These are phyloP conservation scores for Sebastes melanostomus DNA, from an alignment of 2,797 vertebrate genomes.

Conservation along the genomic window DNA sequence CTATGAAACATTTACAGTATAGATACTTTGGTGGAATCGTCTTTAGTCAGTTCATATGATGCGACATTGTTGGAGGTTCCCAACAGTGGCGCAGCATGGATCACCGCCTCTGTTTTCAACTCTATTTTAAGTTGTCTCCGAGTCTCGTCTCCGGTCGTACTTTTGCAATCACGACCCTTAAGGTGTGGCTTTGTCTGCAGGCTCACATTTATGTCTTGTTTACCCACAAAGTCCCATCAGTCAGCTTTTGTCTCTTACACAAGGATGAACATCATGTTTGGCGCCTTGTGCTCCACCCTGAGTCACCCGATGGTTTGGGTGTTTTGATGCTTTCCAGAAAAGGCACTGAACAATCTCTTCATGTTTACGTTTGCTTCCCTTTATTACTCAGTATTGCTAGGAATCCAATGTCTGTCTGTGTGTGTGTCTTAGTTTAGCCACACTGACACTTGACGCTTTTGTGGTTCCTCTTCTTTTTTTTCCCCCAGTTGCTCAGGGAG, in stretches of 20 bases:
- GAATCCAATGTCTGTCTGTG: neutral
- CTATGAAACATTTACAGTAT: too few species aligned
- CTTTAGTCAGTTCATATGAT: too few species aligned
- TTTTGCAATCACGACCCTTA: neutral
- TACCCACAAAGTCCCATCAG: constrained; percentile 15
- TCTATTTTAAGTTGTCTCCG: neutral
- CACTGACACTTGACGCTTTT: constrained; percentile 9
- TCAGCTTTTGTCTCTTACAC: neutral
- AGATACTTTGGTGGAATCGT: too few species aligned
- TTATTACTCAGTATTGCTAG: neutral
- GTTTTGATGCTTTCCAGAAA: constrained; percentile 19
- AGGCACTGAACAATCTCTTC: neutral
- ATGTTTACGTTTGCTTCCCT: neutral
- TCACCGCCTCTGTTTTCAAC: neutral
- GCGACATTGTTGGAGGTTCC: neutral
- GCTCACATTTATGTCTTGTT: neutral
- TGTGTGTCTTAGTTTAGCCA: neutral
- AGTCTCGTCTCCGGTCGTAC: neutral
- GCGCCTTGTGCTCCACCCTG: neutral
- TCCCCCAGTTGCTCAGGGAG: constrained; percentile 12
- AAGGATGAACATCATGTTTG: neutral
- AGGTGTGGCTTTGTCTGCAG: neutral
- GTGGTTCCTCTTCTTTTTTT: constrained; percentile 31
- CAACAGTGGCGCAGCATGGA: neutral
- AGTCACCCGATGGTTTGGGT: constrained; percentile 1